These are phyloP conservation scores for Apostichopus parvimensis DNA, from an alignment of 35 echinoderm and acorn worm species.

Conservation along the genomic window DNA sequence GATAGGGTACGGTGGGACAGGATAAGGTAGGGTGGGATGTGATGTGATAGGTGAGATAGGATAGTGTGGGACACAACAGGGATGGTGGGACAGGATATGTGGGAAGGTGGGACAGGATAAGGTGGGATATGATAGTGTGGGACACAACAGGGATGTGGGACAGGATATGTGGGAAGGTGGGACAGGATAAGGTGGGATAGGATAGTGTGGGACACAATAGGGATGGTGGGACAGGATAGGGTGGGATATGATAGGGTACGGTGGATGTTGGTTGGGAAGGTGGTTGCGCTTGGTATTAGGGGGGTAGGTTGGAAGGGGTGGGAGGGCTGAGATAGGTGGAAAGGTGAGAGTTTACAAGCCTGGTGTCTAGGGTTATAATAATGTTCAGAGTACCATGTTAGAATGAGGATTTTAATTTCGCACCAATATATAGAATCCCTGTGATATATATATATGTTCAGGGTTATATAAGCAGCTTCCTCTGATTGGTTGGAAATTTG, in stretches of 20 bases:
- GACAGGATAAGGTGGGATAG: not conserved
- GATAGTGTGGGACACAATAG: not conserved
- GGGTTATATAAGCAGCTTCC: no score
- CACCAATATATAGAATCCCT: no score
- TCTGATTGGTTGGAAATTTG: no score
- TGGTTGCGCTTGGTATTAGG: no score
- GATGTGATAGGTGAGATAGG: not conserved
- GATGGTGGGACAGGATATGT: not conserved
- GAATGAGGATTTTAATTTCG: no score
- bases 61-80: not conserved
- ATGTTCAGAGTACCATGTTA: no score
- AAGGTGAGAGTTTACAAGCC: no score
- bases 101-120: not conserved
- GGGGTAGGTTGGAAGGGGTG: no score
- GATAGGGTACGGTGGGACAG: not conserved
- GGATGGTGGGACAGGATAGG: not conserved
- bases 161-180: not conserved
- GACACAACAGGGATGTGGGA: not conserved
- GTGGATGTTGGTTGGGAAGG: no score
- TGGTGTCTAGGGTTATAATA: no score
- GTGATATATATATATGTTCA: no score
- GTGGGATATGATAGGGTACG: not conserved
- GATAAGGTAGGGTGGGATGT: no score
- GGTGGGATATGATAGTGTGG: not conserved
- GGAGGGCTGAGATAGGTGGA: conserved; percentile 2